phyloP scores from a whole-genome alignment of 2,113 vertebrate genomes.

The Ailurus styani region DNA sequence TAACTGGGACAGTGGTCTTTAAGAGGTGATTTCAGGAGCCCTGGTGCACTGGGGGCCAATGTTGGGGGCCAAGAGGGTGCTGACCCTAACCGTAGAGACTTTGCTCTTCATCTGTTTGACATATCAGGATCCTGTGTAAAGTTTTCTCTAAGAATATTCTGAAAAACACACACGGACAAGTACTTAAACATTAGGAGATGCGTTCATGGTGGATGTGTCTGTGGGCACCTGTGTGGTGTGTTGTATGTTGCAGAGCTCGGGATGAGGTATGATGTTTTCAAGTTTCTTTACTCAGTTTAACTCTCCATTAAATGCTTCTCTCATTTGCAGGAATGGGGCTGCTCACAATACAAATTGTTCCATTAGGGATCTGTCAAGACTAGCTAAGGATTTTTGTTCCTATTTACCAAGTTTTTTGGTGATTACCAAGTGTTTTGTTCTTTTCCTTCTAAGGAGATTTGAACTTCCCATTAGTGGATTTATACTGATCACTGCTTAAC shows the following conservation, averaged over 20 bases:
- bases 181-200: neutral
- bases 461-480: neutral
- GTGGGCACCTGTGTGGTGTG: neutral
- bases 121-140: neutral
- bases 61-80: neutral
- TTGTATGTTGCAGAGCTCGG: neutral
- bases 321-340: neutral
- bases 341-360: neutral
- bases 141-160: neutral
- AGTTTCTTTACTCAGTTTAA: neutral
- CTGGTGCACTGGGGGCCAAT: neutral
- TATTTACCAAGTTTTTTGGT: constrained; percentile 46
- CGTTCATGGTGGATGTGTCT: neutral
- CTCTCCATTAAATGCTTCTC: neutral
- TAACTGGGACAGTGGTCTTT: neutral
- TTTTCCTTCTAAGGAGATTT: constrained; percentile 44
- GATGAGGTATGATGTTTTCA: neutral
- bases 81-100: neutral
- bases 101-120: neutral
- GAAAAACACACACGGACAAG: neutral
- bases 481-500: constrained; percentile 44
- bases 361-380: constrained; percentile 22
- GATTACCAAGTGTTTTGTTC: constrained; percentile 40
- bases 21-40: neutral
- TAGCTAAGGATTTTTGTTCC: constrained; percentile 46